Percentiles rank a stretch among this genome's conserved stretches.
These are phyloP conservation scores for Dilophus febrilis DNA, from an alignment of 2,888 invertebrate species.

Conservation along the genomic window DNA sequence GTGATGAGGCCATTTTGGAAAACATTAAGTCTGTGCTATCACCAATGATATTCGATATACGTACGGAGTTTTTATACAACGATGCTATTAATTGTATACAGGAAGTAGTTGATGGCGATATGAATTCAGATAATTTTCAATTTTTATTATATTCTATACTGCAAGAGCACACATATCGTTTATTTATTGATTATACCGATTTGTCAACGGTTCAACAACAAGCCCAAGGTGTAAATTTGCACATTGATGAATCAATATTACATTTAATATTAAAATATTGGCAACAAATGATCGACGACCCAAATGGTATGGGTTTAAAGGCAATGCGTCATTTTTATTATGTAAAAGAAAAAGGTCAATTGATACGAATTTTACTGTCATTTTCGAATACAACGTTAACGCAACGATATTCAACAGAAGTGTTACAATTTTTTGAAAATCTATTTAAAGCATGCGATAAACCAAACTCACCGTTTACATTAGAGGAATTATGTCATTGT, in stretches of 20 bases:
- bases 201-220: slow-evolving; percentile 14
- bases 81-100: slow-evolving; percentile 39
- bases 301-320: slow-evolving; percentile 61
- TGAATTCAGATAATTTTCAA: slow-evolving; percentile 41
- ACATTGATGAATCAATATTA: slow-evolving; percentile 24
- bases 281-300: slow-evolving; percentile 69
- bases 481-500: slow-evolving; percentile 48
- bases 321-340: slow-evolving; percentile 72
- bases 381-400: slow-evolving; percentile 58
- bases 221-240: slow-evolving; percentile 12
- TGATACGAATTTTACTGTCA: slow-evolving; percentile 64
- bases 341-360: slow-evolving; percentile 42
- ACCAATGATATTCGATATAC: slow-evolving; percentile 57
- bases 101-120: slow-evolving; percentile 8
- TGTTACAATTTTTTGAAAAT: slow-evolving; percentile 65
- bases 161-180: slow-evolving; percentile 46
- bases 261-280: slow-evolving; percentile 47
- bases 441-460: slow-evolving; percentile 48
- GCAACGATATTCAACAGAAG: slow-evolving; percentile 53
- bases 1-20: slow-evolving; percentile 16
- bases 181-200: slow-evolving; percentile 43
- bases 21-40: slow-evolving; percentile 22
- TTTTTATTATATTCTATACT: slow-evolving; percentile 45
- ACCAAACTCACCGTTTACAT: slow-evolving; percentile 39
- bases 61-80: slow-evolving; percentile 56